These are phyloP conservation scores for Endotricha flammealis DNA, from an alignment of 2,888 invertebrate species.

Conservation along the genomic window DNA sequence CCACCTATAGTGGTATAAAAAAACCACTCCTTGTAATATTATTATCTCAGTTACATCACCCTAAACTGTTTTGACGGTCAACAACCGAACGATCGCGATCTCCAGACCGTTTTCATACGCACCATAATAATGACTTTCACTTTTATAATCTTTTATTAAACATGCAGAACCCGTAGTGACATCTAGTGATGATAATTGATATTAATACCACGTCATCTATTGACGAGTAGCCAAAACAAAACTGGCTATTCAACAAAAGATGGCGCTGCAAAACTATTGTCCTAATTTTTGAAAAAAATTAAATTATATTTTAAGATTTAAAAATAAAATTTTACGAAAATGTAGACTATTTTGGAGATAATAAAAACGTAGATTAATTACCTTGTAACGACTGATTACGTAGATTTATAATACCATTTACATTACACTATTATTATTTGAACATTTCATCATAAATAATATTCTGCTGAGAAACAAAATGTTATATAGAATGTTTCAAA, in stretches of 20 bases:
- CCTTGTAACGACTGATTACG: too few relatives aligned
- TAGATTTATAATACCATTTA: too few relatives aligned
- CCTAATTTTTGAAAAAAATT: too few relatives aligned
- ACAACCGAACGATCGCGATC: constrained; percentile 1
- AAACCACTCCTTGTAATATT: not conserved
- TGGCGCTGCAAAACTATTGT: not conserved
- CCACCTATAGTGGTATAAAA: too few relatives aligned
- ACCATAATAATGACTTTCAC: constrained; percentile 1
- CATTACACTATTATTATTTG: too few relatives aligned
- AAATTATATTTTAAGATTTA: too few relatives aligned
- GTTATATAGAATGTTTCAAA: too few relatives aligned
- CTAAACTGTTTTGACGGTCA: constrained; percentile 4
- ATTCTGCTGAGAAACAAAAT: too few relatives aligned
- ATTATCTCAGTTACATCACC: constrained; percentile 2
- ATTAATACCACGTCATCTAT: constrained; percentile 28
- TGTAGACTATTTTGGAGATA: too few relatives aligned
- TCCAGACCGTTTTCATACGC: not conserved
- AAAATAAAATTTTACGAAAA: too few relatives aligned
- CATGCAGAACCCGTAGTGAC: constrained; percentile 6
- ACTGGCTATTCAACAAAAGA: not conserved
- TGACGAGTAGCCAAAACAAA: constrained; percentile 19
- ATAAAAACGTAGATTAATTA: too few relatives aligned
- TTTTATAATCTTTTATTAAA: not conserved
- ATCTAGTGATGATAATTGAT: constrained; percentile 8
- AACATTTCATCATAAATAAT: too few relatives aligned